Percentiles rank a stretch among this genome's conserved stretches.
These are phyloP conservation scores for Gobius niger DNA, from an alignment of 2,113 vertebrate genomes.

Conservation along the genomic window DNA sequence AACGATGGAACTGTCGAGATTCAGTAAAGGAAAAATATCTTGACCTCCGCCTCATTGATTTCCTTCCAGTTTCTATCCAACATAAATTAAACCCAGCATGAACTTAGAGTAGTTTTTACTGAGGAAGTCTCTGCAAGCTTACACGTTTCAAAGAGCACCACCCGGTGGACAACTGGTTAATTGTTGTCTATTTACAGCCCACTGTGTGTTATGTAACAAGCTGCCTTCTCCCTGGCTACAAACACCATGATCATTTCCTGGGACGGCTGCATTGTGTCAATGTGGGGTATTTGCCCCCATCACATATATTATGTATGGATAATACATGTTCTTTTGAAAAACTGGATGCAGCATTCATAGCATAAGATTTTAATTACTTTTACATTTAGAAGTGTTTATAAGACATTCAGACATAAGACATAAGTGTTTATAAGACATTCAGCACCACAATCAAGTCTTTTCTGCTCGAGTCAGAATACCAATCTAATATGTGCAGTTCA, in stretches of 20 bases:
- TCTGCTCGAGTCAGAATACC: not conserved
- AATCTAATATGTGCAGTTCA: not conserved
- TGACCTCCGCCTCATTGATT: too few relatives aligned
- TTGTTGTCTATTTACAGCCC: conserved; percentile 8
- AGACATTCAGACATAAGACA: not conserved
- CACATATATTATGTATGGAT: not conserved
- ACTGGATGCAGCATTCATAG: not conserved
- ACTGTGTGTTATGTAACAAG: not conserved
- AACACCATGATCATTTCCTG: not conserved
- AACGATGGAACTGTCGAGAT: too few relatives aligned
- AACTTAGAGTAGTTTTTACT: not conserved
- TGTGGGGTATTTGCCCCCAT: not conserved
- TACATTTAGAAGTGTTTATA: too few relatives aligned
- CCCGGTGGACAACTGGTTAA: conserved; percentile 15
- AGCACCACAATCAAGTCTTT: not conserved
- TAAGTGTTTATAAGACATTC: too few relatives aligned
- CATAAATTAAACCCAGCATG: not conserved
- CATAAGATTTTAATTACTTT: too few relatives aligned
- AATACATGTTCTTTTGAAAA: not conserved
- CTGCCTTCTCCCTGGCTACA: not conserved
- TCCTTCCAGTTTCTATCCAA: too few relatives aligned
- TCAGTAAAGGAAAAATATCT: not conserved
- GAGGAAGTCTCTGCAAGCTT: not conserved
- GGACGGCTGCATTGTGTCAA: not conserved
- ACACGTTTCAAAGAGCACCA: conserved; percentile 12